These are phyloP conservation scores for Drosophila oshimai DNA, from an alignment of 1,140 invertebrate species.

Conservation along the genomic window DNA sequence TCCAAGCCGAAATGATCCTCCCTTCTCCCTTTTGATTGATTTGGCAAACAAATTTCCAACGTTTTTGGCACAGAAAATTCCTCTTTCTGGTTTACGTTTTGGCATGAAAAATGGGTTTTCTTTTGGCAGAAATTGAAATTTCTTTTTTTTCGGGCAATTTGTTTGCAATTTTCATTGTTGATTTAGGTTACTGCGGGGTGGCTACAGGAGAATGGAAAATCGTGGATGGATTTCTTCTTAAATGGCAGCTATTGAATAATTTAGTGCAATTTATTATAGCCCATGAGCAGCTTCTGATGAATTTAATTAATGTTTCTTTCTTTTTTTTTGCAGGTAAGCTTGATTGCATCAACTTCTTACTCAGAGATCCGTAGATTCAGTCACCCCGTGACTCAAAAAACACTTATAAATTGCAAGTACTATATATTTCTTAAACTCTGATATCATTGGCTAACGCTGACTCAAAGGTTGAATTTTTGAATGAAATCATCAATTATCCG, in stretches of 20 bases:
- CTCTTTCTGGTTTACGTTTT: slow-evolving; percentile 20
- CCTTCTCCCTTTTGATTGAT: slow-evolving; percentile 58
- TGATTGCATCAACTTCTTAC: slow-evolving; percentile 46
- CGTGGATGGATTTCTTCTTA: slow-evolving; percentile 15
- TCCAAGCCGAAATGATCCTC: slow-evolving; percentile 17
- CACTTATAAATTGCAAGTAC: slow-evolving; percentile 10
- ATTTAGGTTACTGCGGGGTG: slow-evolving; percentile 55
- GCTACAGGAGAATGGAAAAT: slow-evolving; percentile 22
- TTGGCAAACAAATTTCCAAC: slow-evolving; percentile 61
- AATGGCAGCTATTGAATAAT: slow-evolving; percentile 37
- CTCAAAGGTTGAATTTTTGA: slow-evolving; percentile 27
- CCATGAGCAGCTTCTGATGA: slow-evolving; percentile 8
- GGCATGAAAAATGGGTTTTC: slow-evolving; percentile 46
- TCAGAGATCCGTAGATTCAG: slow-evolving; percentile 11
- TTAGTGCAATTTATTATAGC: slow-evolving; percentile 34
- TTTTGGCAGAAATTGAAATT: slow-evolving; percentile 32
- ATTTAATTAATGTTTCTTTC: slow-evolving; percentile 8
- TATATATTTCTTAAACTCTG: slow-evolving; percentile 15
- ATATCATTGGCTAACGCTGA: slow-evolving; percentile 57
- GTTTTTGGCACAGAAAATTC: slow-evolving; percentile 37
- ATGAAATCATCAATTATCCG: slow-evolving; percentile 29
- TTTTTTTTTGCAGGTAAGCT: slow-evolving; percentile 57
- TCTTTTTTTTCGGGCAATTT: slow-evolving; percentile 58
- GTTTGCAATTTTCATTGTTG: slow-evolving; percentile 71
- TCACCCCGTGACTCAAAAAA: slow-evolving; percentile 50